Conservation (phyloP, 2,797 vertebrate species). For the Siniperca obscura region DNA sequence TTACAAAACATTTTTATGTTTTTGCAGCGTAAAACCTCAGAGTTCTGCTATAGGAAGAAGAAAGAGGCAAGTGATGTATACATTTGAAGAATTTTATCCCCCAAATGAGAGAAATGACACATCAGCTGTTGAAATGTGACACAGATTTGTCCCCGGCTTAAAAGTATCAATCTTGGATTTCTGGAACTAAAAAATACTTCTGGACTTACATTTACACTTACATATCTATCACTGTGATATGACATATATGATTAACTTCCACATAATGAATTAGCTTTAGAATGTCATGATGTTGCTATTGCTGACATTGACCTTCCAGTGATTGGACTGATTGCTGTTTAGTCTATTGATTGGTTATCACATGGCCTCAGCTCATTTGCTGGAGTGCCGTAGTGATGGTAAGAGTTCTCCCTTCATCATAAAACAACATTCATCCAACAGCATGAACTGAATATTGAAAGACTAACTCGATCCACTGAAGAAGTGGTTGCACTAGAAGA, state of each 20-base stretch:
- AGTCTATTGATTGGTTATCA: constrained; percentile 24
- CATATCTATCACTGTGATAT: neutral
- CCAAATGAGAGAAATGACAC: neutral
- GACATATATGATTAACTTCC: neutral
- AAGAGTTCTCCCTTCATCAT: neutral
- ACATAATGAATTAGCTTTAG: constrained; percentile 8
- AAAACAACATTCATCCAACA: neutral
- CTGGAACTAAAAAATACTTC: neutral
- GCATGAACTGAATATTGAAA: neutral
- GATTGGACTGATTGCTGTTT: constrained; percentile 9
- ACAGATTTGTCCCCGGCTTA: neutral
- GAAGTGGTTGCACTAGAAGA: neutral
- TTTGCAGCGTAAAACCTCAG: neutral
- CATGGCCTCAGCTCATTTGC: constrained; percentile 10
- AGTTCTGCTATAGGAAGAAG: neutral
- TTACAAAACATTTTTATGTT: neutral
- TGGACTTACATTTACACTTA: too few species aligned
- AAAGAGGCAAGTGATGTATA: neutral
- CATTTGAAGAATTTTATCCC: neutral
- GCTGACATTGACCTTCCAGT: constrained; percentile 21
- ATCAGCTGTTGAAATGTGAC: neutral
- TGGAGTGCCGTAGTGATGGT: neutral
- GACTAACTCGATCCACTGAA: neutral
- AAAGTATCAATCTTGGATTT: neutral
- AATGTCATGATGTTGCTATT: constrained; percentile 1